These are phyloP conservation scores for Ochropleura leucogaster DNA, from an alignment of 2,888 invertebrate genomes.

Conservation along the genomic window DNA sequence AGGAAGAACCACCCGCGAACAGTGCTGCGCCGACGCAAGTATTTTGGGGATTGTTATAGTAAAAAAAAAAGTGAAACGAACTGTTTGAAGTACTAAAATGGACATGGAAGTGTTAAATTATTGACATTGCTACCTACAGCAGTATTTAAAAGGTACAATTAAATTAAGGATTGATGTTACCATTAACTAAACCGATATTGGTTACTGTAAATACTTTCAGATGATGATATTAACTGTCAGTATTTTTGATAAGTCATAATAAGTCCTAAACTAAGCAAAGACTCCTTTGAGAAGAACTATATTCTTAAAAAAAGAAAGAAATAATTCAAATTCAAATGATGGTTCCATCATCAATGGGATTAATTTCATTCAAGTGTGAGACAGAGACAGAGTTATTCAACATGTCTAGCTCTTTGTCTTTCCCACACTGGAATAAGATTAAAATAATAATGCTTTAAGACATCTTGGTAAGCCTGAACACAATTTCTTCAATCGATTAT, in stretches of 20 bases:
- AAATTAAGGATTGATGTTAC: not conserved
- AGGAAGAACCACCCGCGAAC: slow-evolving; percentile 25
- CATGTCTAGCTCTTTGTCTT: no score
- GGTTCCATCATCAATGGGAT: not conserved
- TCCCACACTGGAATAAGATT: no score
- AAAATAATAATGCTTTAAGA: no score
- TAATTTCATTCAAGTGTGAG: no score
- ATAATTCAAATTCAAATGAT: slow-evolving; percentile 8
- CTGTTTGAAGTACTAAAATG: not conserved
- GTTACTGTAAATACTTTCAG: not conserved
- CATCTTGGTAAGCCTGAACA: no score
- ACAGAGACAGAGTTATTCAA: no score
- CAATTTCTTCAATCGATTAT: not conserved
- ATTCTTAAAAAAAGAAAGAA: not conserved
- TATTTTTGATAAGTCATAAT: not conserved
- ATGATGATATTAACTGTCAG: not conserved
- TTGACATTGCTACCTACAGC: slow-evolving; percentile 14
- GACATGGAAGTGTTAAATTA: slow-evolving; percentile 13
- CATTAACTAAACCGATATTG: not conserved
- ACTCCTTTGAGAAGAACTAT: not conserved
- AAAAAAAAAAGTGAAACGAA: not conserved
- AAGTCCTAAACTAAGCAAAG: no score
- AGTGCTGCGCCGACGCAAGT: slow-evolving; percentile 19
- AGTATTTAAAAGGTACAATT: slow-evolving; percentile 34
- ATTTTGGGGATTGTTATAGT: slow-evolving; percentile 27